Percentiles rank a stretch among this genome's conserved stretches.
Conservation (phyloP, 2,113 vertebrate genomes). For the Melanocharis versteri region DNA sequence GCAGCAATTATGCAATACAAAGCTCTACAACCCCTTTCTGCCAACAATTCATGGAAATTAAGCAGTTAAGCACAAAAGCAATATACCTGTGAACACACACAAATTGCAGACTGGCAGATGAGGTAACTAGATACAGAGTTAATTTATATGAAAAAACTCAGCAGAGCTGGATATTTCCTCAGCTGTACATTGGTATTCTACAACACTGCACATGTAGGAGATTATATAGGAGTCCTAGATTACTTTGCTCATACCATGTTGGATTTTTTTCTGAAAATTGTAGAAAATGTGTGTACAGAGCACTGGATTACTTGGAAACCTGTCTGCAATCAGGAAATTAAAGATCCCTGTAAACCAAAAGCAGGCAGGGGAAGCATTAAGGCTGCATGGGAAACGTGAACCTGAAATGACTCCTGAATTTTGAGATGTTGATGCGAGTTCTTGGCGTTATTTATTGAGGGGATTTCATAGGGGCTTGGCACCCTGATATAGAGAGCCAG, state of each 20-base stretch:
- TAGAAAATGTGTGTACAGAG: not conserved
- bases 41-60: conserved; percentile 28
- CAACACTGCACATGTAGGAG: not conserved
- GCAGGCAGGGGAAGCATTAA: not conserved
- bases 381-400: not conserved
- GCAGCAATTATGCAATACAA: not conserved
- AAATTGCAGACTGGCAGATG: conserved; percentile 3
- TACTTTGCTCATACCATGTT: not conserved
- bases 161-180: not conserved
- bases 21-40: not conserved
- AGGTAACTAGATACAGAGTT: conserved; percentile 25
- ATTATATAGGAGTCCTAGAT: not conserved
- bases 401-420: not conserved
- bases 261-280: not conserved
- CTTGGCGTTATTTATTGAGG: not conserved
- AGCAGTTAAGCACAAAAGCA: conserved; percentile 40
- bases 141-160: conserved; percentile 1
- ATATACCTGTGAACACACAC: conserved; percentile 33
- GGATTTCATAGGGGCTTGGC: not conserved
- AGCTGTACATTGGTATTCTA: not conserved
- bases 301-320: not conserved
- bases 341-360: not conserved
- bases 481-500: not conserved
- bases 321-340: not conserved
- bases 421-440: not conserved